Evolutionary conservation across 2,888 invertebrate species (phyloP), one percentile per base, ranked within the genome.

Genomic region (Lobophora halterata): DNA sequence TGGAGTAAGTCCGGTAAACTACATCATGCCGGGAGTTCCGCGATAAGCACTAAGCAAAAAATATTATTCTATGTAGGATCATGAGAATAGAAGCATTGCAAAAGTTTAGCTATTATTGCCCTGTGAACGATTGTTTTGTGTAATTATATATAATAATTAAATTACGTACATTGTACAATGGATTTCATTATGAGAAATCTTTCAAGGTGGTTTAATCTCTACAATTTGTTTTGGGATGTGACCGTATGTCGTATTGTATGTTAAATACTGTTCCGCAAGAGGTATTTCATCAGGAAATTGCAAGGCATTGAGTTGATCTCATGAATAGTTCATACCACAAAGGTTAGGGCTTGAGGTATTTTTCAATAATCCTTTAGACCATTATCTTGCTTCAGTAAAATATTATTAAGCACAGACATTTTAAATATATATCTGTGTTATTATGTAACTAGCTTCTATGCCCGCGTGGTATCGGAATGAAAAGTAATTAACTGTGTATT

Each of bases 111-210:
- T 43, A 44, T 43, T 45, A 48, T 44, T 52, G 46, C 52, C 38
- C 46, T 55, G 57, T 41, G 58, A 58, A 52, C 56, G 49, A 54
- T 56, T 56, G 58, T 58, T 51, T 46, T 38, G 35, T 49, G 52
- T 38, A 40, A 32, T 49, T 46, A 46, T 51, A 54, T 52, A 53
- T 49, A 44, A 36, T 53, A 51, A 44, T 42, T 35, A 37, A 46
- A 43, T n/a, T n/a, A n/a, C n/a, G n/a, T n/a, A n/a, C n/a, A n/a
- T n/a, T n/a, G 46, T 47, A 58, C 52, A 52, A 55, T 54, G 50
- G 52, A 49, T 51, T 51, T 42, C 42, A 33, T 35, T 45, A 49
- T 55, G 53, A 44, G 50, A 54, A 44, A 51, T 44, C 46, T 34
- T 42, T 39, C 46, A 52, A 52, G 52, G 52, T 25, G n/a, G n/a